Evolutionary conservation across 2,888 invertebrate species (phyloP).

Genomic region (Phytoseiulus persimilis): DNA sequence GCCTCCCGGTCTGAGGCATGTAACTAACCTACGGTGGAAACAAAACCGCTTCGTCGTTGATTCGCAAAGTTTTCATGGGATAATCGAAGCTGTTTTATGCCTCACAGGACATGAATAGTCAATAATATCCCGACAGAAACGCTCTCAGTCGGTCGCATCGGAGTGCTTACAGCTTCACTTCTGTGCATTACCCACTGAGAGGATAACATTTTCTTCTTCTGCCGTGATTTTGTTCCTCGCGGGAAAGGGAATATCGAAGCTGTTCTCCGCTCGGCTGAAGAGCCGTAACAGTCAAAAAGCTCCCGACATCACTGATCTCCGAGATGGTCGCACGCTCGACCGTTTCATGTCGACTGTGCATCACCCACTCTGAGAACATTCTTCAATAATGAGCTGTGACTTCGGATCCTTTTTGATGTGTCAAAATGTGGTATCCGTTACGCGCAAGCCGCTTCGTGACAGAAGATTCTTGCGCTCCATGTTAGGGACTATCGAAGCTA

Average conservation of each 20-base stretch:
- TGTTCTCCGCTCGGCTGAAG: background rate
- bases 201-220: background rate
- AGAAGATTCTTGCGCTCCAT: background rate
- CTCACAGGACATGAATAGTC: background rate
- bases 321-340: constrained; percentile 15
- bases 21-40: constrained; percentile 38
- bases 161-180: background rate
- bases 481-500: constrained; percentile 20
- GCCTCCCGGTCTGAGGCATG: background rate
- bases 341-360: background rate
- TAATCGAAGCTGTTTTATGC: background rate
- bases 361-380: constrained; percentile 31
- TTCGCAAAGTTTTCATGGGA: background rate
- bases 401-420: no score
- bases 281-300: constrained; percentile 24
- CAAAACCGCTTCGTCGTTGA: background rate
- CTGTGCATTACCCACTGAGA: constrained; percentile 26
- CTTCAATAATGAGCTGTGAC: background rate
- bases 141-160: constrained; percentile 18
- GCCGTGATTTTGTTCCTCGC: background rate
- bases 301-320: background rate
- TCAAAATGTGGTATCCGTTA: no score
- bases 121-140: constrained; percentile 10
- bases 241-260: constrained; percentile 30
- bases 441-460: no score